These are phyloP conservation scores for Platalea minor DNA, from an alignment of 2,797 vertebrate genomes.

Conservation along the genomic window DNA sequence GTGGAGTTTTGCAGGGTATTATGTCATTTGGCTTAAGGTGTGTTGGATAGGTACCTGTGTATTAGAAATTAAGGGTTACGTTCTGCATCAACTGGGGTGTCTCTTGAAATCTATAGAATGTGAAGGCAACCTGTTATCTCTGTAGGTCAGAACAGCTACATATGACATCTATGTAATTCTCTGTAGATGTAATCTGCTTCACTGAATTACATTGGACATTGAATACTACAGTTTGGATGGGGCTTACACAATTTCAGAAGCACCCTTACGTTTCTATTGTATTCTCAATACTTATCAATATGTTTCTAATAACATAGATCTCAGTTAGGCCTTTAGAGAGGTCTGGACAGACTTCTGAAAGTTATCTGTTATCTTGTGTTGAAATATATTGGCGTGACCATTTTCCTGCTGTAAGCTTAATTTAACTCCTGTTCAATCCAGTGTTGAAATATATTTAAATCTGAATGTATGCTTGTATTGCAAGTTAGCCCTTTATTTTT, in stretches of 20 bases:
- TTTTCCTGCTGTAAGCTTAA: background rate
- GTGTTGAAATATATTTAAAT: background rate
- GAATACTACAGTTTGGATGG: background rate
- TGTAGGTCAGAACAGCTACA: background rate
- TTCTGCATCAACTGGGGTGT: background rate
- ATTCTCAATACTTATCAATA: background rate
- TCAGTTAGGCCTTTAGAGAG: background rate
- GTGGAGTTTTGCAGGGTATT: background rate
- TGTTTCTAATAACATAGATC: background rate
- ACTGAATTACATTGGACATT: background rate
- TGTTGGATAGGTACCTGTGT: background rate
- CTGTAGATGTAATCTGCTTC: background rate
- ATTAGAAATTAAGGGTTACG: background rate
- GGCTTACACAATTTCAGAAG: background rate
- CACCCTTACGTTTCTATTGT: background rate
- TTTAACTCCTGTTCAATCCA: background rate
- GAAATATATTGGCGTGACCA: fast-evolving
- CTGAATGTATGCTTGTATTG: background rate
- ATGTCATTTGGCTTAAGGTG: background rate
- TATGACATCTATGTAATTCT: fast-evolving
- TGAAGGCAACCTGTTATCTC: background rate
- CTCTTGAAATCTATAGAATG: background rate
- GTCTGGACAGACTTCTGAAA: background rate
- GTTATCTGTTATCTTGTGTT: background rate
- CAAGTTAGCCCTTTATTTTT: background rate